Evolutionary conservation across 2,888 invertebrate genomes (phyloP), one percentile per base, ranked within the genome.

Genomic region (Iselma pallidipennis): DNA sequence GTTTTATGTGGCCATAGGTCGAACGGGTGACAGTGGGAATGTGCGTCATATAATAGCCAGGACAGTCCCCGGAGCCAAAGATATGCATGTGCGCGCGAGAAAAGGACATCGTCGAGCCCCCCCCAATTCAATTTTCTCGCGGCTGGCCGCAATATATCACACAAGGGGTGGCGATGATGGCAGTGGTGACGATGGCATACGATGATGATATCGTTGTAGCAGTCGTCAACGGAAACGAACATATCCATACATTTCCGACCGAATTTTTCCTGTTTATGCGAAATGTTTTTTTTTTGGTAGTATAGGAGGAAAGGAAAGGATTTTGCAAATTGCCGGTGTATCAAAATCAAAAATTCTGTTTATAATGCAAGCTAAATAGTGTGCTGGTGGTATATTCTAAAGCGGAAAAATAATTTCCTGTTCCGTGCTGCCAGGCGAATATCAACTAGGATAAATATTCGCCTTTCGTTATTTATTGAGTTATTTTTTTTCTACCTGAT

Each of bases 341-440:
- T 37, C 16, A 37, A 16, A 6, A 37, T 19, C 16, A 16, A 37
- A 70, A 72, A 71, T 70, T 65, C 72, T 71, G 69, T 67, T 75
- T 75, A 71, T 71, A 68, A 74, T 75, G 72, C 74, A 71, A 71
- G 70, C 55, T 70, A 72, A 71, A 71, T 69, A 68, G 70, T 66
- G 65, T 61, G 66, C 70, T 70, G 74, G 74, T 67, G n/a, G n/a
- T 53, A 73, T 75, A 76, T 75, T 75, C 74, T 75, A 74, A 74
- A 73, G 70, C 75, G 75, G 74, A 76, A 76, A 75, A 76, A 76
- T 76, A 76, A 76, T 76, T 76, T 76, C 75, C 75, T 74, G 74
- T 73, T 74, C 70, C 71, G 70, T 61, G 66, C 61, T 66, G 71
- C 66, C 55, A 63, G 70, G 72, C 73, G 75, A 75, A 75, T 75